A percentile compares a stretch with the other conserved stretches of the same genome.
Evolutionary conservation across 2,797 vertebrate species (phyloP).

Genomic region (Mionectes olivaceus): DNA sequence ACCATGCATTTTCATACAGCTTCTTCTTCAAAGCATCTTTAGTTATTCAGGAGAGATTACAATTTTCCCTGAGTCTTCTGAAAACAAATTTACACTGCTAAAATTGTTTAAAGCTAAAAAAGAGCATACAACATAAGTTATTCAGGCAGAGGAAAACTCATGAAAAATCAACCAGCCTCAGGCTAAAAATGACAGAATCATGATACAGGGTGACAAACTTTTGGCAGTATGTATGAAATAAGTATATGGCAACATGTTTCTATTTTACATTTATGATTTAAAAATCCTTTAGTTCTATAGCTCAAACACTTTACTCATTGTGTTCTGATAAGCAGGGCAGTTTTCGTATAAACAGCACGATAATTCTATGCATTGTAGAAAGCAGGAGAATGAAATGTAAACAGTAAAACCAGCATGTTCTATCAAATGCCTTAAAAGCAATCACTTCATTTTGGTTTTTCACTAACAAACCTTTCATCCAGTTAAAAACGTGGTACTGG

Average conservation of each 20-base stretch:
- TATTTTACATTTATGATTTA: constrained; percentile 39
- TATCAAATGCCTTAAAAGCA: constrained; percentile 1
- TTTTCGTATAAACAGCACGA: not conserved
- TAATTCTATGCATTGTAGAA: constrained; percentile 20
- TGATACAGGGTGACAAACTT: constrained; percentile 40
- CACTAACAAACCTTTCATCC: not conserved
- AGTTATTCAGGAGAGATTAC: constrained; percentile 47
- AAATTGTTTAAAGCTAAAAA: constrained; percentile 57
- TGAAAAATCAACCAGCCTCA: constrained; percentile 43
- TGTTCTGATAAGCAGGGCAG: not conserved
- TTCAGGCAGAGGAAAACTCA: constrained; percentile 37
- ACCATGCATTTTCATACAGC: not conserved
- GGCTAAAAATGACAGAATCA: constrained; percentile 55
- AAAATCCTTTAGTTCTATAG: constrained; percentile 26
- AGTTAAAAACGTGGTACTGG: not conserved
- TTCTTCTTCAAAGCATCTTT: constrained; percentile 44
- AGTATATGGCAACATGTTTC: constrained; percentile 30
- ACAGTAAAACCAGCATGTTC: not conserved
- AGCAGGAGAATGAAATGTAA: constrained; percentile 33
- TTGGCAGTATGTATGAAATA: constrained; percentile 37
- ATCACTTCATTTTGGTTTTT: not conserved
- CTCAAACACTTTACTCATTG: constrained; percentile 39
- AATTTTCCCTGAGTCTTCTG: constrained; percentile 13
- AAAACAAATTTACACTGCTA: constrained; percentile 64
- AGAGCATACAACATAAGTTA: constrained; percentile 24